Percentiles rank a stretch among this genome's conserved stretches.
These are phyloP conservation scores for Bryconaethiops microstoma DNA, from an alignment of 2,797 vertebrate genomes.

Conservation along the genomic window DNA sequence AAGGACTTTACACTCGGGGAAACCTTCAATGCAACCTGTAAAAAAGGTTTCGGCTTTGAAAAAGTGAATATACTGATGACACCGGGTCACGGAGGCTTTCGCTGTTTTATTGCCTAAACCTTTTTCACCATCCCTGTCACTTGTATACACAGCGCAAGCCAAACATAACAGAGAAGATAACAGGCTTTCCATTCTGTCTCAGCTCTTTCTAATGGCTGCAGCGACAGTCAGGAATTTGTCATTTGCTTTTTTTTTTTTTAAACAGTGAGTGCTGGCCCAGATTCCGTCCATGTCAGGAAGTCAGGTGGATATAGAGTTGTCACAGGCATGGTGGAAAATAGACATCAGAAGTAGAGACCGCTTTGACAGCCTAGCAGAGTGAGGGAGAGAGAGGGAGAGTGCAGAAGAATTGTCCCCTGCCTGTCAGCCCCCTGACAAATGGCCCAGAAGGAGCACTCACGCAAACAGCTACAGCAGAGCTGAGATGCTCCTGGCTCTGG, in stretches of 20 bases:
- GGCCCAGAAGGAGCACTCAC: slow-evolving; percentile 37
- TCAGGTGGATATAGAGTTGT: slow-evolving; percentile 57
- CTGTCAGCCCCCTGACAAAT: slow-evolving; percentile 61
- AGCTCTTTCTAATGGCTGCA: slow-evolving; percentile 3
- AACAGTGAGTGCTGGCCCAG: slow-evolving; percentile 32
- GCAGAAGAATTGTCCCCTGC: slow-evolving; percentile 59
- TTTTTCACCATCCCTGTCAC: background rate
- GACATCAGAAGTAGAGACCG: slow-evolving; percentile 66
- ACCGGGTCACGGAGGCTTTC: background rate
- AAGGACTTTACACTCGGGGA: background rate
- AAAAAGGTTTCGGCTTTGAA: background rate
- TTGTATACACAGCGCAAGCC: background rate
- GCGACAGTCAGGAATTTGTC: background rate
- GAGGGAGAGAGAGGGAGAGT: slow-evolving; percentile 53
- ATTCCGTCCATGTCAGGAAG: slow-evolving; percentile 60
- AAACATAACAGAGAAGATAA: background rate
- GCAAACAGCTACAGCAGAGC: slow-evolving; percentile 41
- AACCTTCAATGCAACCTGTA: background rate
- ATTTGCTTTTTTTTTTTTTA: slow-evolving; percentile 1
- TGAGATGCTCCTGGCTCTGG: slow-evolving; percentile 48
- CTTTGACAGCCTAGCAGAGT: slow-evolving; percentile 66
- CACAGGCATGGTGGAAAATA: slow-evolving; percentile 55
- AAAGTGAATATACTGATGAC: background rate
- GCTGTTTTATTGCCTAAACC: background rate
- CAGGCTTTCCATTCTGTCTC: background rate